A percentile compares a stretch with the other conserved stretches of the same genome.
Evolutionary conservation across 2,113 vertebrate genomes (phyloP).

Genomic region (Mormoops blainvillei): DNA sequence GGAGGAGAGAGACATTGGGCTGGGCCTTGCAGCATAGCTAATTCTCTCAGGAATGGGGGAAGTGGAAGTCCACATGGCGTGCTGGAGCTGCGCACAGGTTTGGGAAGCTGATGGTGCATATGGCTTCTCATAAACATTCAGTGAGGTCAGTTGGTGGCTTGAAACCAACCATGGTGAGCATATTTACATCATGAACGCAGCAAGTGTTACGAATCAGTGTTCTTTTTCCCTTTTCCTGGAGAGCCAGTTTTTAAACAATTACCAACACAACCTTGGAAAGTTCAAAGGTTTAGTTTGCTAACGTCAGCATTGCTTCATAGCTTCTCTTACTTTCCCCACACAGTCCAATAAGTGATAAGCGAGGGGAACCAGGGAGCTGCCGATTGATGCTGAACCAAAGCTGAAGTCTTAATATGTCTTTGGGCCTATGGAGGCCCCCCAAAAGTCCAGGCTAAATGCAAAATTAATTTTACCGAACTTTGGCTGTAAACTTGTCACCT

Average conservation of each 20-base stretch:
- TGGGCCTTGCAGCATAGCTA: background rate
- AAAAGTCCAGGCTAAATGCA: background rate
- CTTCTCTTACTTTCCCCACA: background rate
- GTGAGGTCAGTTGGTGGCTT: background rate
- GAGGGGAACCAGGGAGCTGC: background rate
- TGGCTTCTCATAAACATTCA: background rate
- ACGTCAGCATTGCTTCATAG: background rate
- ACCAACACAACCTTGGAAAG: background rate
- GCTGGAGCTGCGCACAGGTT: background rate
- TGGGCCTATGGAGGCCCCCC: background rate
- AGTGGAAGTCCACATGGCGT: background rate
- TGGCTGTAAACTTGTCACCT: background rate
- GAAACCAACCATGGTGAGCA: background rate
- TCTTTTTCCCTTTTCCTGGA: background rate
- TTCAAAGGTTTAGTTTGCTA: background rate
- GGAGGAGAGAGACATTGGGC: background rate
- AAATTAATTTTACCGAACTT: background rate
- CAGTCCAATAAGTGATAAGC: background rate
- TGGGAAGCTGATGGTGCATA: background rate
- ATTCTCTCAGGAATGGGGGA: background rate
- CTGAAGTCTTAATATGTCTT: background rate
- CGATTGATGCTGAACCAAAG: background rate
- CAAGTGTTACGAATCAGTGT: background rate
- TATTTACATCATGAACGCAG: background rate
- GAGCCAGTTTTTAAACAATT: background rate